These are phyloP conservation scores for Dendrophyllia cribrosa DNA, from an alignment of 64 coral and sea anemone genomes.

Conservation along the genomic window DNA sequence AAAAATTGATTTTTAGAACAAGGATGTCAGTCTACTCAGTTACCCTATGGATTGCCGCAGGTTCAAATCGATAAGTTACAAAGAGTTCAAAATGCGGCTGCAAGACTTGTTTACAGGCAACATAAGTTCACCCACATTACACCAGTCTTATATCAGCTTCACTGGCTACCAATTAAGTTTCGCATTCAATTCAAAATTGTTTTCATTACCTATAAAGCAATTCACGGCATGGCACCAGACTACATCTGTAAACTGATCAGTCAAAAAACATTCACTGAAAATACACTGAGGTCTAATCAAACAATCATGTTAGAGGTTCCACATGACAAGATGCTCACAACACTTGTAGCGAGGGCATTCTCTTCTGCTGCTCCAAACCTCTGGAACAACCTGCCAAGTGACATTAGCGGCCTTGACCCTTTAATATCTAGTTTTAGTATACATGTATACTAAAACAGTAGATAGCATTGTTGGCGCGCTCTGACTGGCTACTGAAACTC, in stretches of 20 bases:
- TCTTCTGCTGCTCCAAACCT: background rate
- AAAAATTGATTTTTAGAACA: too few relatives aligned
- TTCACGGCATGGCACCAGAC: background rate
- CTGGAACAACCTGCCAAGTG: background rate
- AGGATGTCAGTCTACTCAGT: too few relatives aligned
- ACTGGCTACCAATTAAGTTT: background rate
- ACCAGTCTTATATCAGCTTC: conserved; percentile 5
- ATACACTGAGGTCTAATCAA: background rate
- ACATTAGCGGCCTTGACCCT: background rate
- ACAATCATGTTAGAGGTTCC: background rate
- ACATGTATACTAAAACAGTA: too few relatives aligned
- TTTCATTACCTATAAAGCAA: background rate
- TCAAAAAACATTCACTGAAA: background rate
- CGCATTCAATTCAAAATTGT: background rate
- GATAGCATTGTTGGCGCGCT: too few relatives aligned
- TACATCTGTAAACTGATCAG: background rate
- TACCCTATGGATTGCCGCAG: too few relatives aligned
- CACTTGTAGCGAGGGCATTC: background rate
- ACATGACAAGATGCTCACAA: background rate
- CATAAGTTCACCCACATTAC: background rate
- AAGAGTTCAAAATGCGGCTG: too few relatives aligned
- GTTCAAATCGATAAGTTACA: too few relatives aligned
- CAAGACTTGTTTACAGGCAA: too few relatives aligned
- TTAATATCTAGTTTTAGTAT: background rate
- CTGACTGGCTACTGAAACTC: too few relatives aligned